Percentiles rank a stretch among this genome's conserved stretches.
These are phyloP conservation scores for Vulpes ferrilata DNA, from an alignment of 2,113 vertebrate species.

Conservation along the genomic window DNA sequence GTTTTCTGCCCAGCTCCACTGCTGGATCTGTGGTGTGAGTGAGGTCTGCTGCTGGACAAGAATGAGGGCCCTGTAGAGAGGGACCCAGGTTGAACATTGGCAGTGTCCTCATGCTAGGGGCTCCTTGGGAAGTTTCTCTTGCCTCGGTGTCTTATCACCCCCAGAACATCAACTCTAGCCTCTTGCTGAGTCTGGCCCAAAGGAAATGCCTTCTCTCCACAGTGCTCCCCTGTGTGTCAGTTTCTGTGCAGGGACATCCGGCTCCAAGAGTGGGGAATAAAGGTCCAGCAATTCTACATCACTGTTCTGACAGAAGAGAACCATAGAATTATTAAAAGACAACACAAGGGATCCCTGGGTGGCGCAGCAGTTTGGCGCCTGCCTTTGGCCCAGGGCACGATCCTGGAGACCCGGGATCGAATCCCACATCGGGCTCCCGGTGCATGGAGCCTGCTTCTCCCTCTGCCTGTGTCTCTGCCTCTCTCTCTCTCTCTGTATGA, in stretches of 20 bases:
- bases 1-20: fast-evolving
- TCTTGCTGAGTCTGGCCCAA: not conserved
- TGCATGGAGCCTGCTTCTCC: too few species aligned
- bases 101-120: fast-evolving
- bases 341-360: too few species aligned
- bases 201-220: not conserved
- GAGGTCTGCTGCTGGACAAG: not conserved
- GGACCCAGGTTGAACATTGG: fast-evolving
- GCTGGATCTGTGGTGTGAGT: fast-evolving
- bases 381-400: too few species aligned
- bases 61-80: fast-evolving
- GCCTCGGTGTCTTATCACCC: not conserved
- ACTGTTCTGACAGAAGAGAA: not conserved
- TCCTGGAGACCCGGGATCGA: too few species aligned
- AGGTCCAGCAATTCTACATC: not conserved
- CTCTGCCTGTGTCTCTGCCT: too few species aligned
- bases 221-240: fast-evolving
- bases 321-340: not conserved
- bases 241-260: not conserved
- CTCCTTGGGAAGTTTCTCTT: fast-evolving
- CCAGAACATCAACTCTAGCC: not conserved
- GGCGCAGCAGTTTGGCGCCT: too few species aligned
- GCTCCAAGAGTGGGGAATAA: fast-evolving
- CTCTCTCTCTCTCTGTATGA: too few species aligned
- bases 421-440: too few species aligned